A percentile compares a stretch with the other conserved stretches of the same genome.
Conservation (phyloP, 2,113 vertebrate genomes). For the Globicephala melas region DNA sequence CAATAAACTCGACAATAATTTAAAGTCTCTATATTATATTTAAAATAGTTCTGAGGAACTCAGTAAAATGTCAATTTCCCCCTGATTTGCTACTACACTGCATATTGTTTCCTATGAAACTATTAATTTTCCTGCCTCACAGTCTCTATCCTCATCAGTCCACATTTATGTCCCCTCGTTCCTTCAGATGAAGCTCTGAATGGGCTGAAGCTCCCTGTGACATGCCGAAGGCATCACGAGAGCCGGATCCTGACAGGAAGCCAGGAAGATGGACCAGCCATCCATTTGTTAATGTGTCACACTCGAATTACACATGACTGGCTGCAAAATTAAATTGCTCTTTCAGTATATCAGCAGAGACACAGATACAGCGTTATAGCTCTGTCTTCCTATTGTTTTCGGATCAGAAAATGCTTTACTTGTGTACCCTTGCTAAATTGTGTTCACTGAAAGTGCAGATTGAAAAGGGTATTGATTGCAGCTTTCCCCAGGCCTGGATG, state of each 20-base stretch:
- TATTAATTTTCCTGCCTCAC: conserved; percentile 55
- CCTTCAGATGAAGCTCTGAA: conserved; percentile 52
- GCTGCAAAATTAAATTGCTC: conserved; percentile 64
- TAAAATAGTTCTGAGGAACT: conserved; percentile 52
- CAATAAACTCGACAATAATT: neutral
- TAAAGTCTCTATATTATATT: conserved; percentile 47
- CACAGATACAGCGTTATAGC: conserved; percentile 67
- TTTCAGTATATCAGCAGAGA: conserved; percentile 67
- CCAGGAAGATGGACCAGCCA: conserved; percentile 58
- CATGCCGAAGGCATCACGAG: conserved; percentile 32
- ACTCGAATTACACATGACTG: conserved; percentile 62
- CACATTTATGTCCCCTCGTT: conserved; percentile 52
- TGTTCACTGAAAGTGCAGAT: conserved; percentile 61
- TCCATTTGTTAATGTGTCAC: conserved; percentile 72
- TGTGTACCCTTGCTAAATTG: conserved; percentile 57
- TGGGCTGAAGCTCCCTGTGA: conserved; percentile 36
- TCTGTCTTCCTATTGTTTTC: conserved; percentile 62
- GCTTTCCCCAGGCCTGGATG: neutral
- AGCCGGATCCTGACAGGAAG: conserved; percentile 60
- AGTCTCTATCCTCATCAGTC: neutral
- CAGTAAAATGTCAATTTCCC: conserved; percentile 47
- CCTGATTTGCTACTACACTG: conserved; percentile 47
- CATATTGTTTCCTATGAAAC: conserved; percentile 53
- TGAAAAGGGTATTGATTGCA: conserved; percentile 70
- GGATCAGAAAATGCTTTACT: conserved; percentile 59